A percentile compares a stretch with the other conserved stretches of the same genome.
Conservation (phyloP, 2,888 invertebrate species). For the Andrena fulva region DNA sequence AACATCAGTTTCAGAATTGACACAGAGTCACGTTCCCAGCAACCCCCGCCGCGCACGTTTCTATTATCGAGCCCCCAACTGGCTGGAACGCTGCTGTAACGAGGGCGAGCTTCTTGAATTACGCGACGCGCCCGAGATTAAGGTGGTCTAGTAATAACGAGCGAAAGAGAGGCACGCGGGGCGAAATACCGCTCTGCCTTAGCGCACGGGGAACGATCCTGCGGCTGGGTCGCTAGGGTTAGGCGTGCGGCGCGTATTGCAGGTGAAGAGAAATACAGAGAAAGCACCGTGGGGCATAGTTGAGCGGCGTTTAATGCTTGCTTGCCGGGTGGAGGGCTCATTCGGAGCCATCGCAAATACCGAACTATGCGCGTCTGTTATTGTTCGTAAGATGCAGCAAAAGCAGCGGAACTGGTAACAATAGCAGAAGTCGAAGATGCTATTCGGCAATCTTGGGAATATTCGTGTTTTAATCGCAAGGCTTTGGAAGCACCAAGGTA, state of each 20-base stretch:
- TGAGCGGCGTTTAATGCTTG: background rate
- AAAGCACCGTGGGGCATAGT: background rate
- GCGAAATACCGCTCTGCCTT: background rate
- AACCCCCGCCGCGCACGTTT: constrained; percentile 25
- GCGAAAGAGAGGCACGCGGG: constrained; percentile 40
- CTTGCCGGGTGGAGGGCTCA: too few relatives aligned
- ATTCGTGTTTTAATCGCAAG: too few relatives aligned
- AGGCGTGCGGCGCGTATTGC: constrained; percentile 15
- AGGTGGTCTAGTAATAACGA: constrained; percentile 71
- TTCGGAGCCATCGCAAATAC: too few relatives aligned
- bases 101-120: constrained; percentile 70
- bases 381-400: too few relatives aligned
- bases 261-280: background rate
- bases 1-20: constrained; percentile 36
- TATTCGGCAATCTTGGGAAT: too few relatives aligned
- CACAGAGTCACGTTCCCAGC: constrained; percentile 41
- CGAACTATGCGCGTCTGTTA: too few relatives aligned
- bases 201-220: constrained; percentile 39
- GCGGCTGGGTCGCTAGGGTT: constrained; percentile 11
- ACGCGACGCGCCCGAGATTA: constrained; percentile 67
- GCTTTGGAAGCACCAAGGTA: too few relatives aligned
- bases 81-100: constrained; percentile 61
- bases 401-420: too few relatives aligned
- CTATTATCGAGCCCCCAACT: constrained; percentile 45
- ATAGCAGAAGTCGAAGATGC: too few relatives aligned